A percentile compares a stretch with the other conserved stretches of the same genome.
Evolutionary conservation across 1,140 invertebrate genomes (phyloP).

Genomic region (Teleopsis dalmanni): DNA sequence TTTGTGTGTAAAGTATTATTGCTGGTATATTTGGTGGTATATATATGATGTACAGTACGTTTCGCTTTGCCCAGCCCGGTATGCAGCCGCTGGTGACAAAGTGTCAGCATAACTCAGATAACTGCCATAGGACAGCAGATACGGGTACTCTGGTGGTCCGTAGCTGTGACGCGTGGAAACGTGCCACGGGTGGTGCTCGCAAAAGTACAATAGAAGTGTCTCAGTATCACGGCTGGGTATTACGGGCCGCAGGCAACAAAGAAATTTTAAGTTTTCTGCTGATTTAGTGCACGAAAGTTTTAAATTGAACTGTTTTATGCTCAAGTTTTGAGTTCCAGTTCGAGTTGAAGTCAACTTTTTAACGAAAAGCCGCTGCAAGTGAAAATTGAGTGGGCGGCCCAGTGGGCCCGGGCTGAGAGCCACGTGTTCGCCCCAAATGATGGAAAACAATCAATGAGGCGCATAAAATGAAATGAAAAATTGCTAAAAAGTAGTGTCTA

Average conservation of each 20-base stretch:
- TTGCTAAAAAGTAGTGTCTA: too few relatives aligned
- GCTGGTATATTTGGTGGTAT: neutral
- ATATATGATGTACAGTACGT: neutral
- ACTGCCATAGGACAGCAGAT: neutral
- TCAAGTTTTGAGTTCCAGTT: too few relatives aligned
- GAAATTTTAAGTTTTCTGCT: slow-evolving; percentile 11
- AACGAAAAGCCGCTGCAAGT: too few relatives aligned
- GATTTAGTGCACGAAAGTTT: slow-evolving; percentile 9
- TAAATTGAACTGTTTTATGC: slow-evolving; percentile 9
- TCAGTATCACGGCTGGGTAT: too few relatives aligned
- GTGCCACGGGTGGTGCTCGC: slow-evolving; percentile 1
- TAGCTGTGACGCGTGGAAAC: slow-evolving; percentile 1
- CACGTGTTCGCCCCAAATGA: too few relatives aligned
- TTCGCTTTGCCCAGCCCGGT: too few relatives aligned
- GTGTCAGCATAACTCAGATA: neutral
- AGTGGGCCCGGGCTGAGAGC: too few relatives aligned
- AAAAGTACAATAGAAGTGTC: slow-evolving; percentile 4
- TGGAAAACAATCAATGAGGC: too few relatives aligned
- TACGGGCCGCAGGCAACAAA: neutral
- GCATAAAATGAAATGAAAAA: too few relatives aligned
- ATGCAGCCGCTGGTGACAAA: too few relatives aligned
- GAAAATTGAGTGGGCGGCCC: too few relatives aligned
- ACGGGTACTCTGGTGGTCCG: neutral
- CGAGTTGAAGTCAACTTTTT: too few relatives aligned
- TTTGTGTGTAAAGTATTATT: neutral